These are phyloP conservation scores for Dolichomitus sp. DNA, from an alignment of 2,888 invertebrate genomes.

Conservation along the genomic window DNA sequence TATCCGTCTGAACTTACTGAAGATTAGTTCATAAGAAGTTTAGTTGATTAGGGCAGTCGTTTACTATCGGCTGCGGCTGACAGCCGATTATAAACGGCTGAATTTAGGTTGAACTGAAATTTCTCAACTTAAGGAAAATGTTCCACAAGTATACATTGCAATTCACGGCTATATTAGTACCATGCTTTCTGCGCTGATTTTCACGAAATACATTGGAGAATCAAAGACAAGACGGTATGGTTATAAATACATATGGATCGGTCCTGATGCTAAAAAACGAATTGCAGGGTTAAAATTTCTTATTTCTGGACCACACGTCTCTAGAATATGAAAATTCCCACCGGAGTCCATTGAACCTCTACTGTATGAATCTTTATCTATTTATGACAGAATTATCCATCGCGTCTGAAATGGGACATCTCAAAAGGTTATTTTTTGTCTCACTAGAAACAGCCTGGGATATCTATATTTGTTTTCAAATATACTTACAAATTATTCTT, in stretches of 20 bases:
- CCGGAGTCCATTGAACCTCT: neutral
- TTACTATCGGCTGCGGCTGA: no score
- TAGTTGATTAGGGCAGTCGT: no score
- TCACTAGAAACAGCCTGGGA: neutral
- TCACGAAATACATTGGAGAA: no score
- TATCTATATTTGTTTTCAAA: neutral
- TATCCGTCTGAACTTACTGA: no score
- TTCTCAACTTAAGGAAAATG: no score
- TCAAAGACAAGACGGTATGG: no score
- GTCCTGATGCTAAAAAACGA: neutral
- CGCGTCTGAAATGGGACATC: neutral
- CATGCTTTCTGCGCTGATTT: no score
- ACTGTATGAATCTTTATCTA: neutral
- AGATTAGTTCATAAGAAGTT: no score
- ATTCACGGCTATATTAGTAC: no score
- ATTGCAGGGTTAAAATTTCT: neutral
- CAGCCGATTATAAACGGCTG: no score
- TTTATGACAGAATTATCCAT: conserved; percentile 12
- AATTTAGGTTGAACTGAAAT: no score
- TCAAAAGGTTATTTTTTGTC: neutral
- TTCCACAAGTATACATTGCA: no score
- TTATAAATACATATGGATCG: neutral
- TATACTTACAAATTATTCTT: neutral
- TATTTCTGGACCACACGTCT: neutral
- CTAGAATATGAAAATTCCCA: neutral